phyloP scores from a whole-genome alignment of 2,113 vertebrate genomes.

The Hypocryptadius cinnamomeus region DNA sequence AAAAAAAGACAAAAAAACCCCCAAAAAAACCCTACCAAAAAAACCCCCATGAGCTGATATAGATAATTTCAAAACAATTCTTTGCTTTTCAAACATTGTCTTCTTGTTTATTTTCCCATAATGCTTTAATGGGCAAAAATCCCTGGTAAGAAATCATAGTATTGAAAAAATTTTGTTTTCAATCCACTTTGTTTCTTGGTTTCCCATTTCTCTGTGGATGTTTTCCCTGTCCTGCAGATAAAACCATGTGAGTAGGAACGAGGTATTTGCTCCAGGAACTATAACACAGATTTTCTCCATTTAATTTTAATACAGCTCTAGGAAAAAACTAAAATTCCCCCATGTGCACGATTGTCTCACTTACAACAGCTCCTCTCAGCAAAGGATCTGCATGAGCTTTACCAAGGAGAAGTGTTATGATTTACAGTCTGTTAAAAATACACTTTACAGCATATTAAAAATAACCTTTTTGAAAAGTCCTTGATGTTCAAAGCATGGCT shows the following conservation, averaged over 20 bases:
- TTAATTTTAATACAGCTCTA: not conserved
- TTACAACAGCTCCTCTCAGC: not conserved
- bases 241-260: not conserved
- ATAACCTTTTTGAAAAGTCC: not conserved
- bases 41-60: not conserved
- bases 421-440: not conserved
- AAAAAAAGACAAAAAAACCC: too few species aligned
- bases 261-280: not conserved
- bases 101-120: conserved; percentile 14
- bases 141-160: not conserved
- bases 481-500: not conserved
- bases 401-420: not conserved
- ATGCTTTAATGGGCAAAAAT: not conserved
- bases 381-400: not conserved
- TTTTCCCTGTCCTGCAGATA: not conserved
- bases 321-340: not conserved
- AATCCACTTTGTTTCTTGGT: not conserved
- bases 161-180: conserved; percentile 9
- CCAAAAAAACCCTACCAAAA: too few species aligned
- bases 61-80: conserved; percentile 6
- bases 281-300: not conserved
- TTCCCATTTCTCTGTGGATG: not conserved
- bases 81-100: not conserved
- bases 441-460: not conserved
- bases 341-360: not conserved